Percentiles rank a stretch among this genome's conserved stretches.
These are phyloP conservation scores for Phymanthus crucifer DNA, from an alignment of 92 coral and sea anemone species.

Conservation along the genomic window DNA sequence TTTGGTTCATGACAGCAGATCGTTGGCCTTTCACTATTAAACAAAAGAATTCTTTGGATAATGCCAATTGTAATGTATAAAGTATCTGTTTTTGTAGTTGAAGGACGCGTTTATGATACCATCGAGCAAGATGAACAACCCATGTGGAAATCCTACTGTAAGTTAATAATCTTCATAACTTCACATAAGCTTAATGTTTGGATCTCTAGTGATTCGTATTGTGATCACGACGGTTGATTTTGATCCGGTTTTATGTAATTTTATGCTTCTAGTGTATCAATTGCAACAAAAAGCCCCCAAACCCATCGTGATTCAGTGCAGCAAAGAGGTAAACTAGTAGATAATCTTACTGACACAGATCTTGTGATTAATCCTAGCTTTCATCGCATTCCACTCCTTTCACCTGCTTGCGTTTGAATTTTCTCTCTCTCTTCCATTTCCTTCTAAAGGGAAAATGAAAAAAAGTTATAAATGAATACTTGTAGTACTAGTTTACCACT, in stretches of 20 bases:
- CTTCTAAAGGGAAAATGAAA: neutral
- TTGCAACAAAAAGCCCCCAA: constrained; percentile 92
- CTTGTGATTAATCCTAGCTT: neutral
- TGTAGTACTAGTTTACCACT: too few species aligned
- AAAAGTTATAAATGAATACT: neutral
- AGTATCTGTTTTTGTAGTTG: constrained; percentile 35
- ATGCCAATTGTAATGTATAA: neutral
- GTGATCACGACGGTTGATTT: neutral
- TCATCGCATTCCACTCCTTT: neutral
- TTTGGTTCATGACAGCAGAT: neutral
- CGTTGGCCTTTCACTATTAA: neutral
- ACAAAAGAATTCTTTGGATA: neutral
- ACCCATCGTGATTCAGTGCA: constrained; percentile 77
- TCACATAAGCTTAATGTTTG: neutral
- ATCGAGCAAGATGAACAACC: constrained; percentile 63
- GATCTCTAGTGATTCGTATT: neutral
- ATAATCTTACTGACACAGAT: neutral
- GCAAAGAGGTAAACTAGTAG: constrained; percentile 71
- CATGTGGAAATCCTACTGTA: constrained; percentile 84
- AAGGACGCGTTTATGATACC: constrained; percentile 68
- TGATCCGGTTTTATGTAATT: neutral
- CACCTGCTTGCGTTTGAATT: neutral
- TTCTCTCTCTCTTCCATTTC: neutral
- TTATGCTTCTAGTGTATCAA: constrained; percentile 67
- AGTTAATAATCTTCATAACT: constrained; percentile 24